Conservation (phyloP, 2,113 vertebrate genomes). For the Mugil cephalus region DNA sequence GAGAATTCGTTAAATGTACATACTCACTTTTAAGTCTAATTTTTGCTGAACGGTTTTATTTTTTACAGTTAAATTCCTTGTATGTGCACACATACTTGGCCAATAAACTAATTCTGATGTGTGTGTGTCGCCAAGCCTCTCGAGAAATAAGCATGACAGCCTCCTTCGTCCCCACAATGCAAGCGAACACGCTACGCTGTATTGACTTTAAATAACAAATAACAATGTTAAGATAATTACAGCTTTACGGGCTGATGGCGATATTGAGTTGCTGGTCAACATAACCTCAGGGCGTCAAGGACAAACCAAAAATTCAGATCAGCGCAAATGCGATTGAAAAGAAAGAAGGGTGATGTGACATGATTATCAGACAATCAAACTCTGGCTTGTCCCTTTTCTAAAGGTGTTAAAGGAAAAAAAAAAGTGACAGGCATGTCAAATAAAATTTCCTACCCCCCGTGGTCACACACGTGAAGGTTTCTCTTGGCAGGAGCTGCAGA, state of each 20-base stretch:
- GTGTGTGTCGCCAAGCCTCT: neutral
- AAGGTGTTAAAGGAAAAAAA: slow-evolving; percentile 25
- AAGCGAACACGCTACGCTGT: slow-evolving; percentile 1
- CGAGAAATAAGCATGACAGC: neutral
- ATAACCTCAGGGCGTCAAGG: slow-evolving; percentile 34
- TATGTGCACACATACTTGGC: too few relatives aligned
- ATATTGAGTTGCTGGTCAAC: slow-evolving; percentile 19
- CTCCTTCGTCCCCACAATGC: neutral
- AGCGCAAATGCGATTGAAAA: slow-evolving; percentile 44
- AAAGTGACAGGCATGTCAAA: slow-evolving; percentile 51
- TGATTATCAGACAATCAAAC: slow-evolving; percentile 41
- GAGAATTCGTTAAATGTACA: too few relatives aligned
- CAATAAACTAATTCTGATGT: too few relatives aligned
- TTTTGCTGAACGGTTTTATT: too few relatives aligned
- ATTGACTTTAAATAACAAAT: slow-evolving; percentile 25
- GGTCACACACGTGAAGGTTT: slow-evolving; percentile 47
- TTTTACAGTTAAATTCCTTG: too few relatives aligned
- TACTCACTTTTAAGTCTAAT: too few relatives aligned
- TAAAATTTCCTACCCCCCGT: slow-evolving; percentile 38
- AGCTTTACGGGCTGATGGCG: neutral
- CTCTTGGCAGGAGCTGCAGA: slow-evolving; percentile 52
- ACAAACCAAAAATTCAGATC: neutral
- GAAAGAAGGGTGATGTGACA: neutral
- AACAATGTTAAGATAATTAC: slow-evolving; percentile 7
- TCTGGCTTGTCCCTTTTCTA: neutral